These are phyloP conservation scores for Nebria salina DNA, from an alignment of 2,888 invertebrate species.

Conservation along the genomic window DNA sequence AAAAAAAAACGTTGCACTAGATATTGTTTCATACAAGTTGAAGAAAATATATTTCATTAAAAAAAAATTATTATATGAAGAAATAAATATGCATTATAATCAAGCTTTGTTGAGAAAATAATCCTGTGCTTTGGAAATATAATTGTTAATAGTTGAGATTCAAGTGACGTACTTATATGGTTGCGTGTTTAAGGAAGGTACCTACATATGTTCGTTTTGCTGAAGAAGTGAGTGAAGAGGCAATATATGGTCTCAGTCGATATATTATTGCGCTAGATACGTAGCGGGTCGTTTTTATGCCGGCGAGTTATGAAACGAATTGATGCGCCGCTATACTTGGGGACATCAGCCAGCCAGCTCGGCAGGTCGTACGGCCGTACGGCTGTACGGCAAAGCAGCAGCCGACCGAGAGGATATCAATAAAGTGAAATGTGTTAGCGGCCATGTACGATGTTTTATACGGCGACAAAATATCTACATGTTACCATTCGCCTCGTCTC, in stretches of 20 bases:
- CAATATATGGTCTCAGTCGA: conserved; percentile 29
- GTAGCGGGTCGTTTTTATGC: conserved; percentile 38
- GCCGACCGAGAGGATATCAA: conserved; percentile 30
- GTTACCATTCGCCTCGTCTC: conserved; percentile 23
- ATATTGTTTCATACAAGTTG: not conserved
- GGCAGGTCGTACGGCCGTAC: not conserved
- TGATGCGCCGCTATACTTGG: conserved; percentile 37
- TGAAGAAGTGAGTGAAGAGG: not conserved
- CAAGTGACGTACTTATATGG: not conserved
- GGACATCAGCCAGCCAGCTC: conserved; percentile 19
- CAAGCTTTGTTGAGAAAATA: no score
- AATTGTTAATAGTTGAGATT: not conserved
- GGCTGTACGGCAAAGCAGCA: not conserved
- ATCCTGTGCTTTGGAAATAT: not conserved
- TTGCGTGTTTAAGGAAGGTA: not conserved
- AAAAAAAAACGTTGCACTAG: not conserved
- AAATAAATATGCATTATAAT: no score
- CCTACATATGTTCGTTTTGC: no score
- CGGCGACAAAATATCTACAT: conserved; percentile 45
- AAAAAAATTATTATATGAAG: no score
- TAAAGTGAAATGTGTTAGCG: conserved; percentile 37
- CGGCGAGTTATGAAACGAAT: conserved; percentile 44
- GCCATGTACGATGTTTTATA: conserved; percentile 35
- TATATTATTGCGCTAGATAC: conserved; percentile 32
- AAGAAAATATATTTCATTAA: not conserved